phyloP scores from a whole-genome alignment of 2,888 invertebrate species.

The Tipula helvola region DNA sequence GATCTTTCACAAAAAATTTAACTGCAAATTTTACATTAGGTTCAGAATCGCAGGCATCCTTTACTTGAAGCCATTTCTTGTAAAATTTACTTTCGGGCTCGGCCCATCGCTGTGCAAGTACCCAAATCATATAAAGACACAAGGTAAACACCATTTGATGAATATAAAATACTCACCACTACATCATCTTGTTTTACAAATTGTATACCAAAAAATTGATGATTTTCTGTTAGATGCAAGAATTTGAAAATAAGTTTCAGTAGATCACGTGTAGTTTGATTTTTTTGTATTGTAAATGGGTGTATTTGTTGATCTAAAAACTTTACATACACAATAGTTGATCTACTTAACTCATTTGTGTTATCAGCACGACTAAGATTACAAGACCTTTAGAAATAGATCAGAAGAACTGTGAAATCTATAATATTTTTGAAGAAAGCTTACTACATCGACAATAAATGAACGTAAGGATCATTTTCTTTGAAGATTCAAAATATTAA shows the following conservation, averaged over 20 bases:
- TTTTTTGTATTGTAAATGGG: not conserved
- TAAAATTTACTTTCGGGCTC: conserved; percentile 88
- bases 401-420: too few relatives aligned
- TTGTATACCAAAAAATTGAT: not conserved
- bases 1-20: conserved; percentile 92
- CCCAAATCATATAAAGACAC: not conserved
- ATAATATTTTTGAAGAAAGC: too few relatives aligned
- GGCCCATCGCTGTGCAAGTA: conserved; percentile 71
- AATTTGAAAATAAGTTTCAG: not conserved
- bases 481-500: too few relatives aligned
- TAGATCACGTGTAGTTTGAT: not conserved
- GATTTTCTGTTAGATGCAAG: not conserved
- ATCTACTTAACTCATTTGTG: too few relatives aligned
- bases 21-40: conserved; percentile 44
- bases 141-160: not conserved
- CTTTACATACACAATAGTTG: too few relatives aligned
- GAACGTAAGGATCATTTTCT: too few relatives aligned
- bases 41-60: conserved; percentile 38
- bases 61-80: conserved; percentile 63
- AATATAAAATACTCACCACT: not conserved
- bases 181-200: not conserved
- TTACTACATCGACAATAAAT: too few relatives aligned
- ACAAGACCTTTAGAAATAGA: too few relatives aligned
- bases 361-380: too few relatives aligned
- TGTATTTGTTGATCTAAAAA: too few relatives aligned